A percentile compares a stretch with the other conserved stretches of the same genome.
Evolutionary conservation across 1,140 invertebrate genomes (phyloP).

Genomic region (Holcopasites calliopsidis): DNA sequence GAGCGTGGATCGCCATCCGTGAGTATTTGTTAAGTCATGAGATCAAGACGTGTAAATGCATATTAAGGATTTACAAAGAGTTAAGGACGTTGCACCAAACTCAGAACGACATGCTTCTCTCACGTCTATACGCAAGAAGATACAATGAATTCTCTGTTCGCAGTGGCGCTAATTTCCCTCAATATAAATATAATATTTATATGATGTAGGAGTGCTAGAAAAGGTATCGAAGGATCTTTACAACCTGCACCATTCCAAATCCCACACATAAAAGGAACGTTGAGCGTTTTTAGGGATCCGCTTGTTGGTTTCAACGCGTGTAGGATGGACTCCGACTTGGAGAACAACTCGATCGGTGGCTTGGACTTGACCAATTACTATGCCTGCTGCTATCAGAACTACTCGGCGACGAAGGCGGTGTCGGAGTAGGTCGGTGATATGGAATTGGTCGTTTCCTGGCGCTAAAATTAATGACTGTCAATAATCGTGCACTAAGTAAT

Average conservation of each 20-base stretch:
- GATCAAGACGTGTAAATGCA: constrained; percentile 41
- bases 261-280: constrained; percentile 47
- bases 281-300: constrained; percentile 17
- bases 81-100: constrained; percentile 38
- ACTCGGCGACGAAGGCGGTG: constrained; percentile 85
- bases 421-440: constrained; percentile 90
- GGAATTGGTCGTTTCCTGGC: constrained; percentile 94
- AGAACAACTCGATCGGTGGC: constrained; percentile 76
- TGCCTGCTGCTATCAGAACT: constrained; percentile 83
- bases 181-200: constrained; percentile 11
- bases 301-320: constrained; percentile 56
- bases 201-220: constrained; percentile 6
- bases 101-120: constrained; percentile 13
- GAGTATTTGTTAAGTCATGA: constrained; percentile 45
- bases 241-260: constrained; percentile 30
- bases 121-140: constrained; percentile 11
- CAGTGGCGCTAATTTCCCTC: neutral
- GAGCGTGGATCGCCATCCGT: constrained; percentile 15
- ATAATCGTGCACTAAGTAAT: constrained; percentile 16
- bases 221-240: constrained; percentile 19
- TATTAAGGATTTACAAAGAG: constrained; percentile 31
- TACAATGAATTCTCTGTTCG: neutral
- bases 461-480: constrained; percentile 81
- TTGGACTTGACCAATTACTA: constrained; percentile 79
- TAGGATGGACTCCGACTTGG: constrained; percentile 74